These are phyloP conservation scores for Macaria notata DNA, from an alignment of 2,888 invertebrate genomes.

Conservation along the genomic window DNA sequence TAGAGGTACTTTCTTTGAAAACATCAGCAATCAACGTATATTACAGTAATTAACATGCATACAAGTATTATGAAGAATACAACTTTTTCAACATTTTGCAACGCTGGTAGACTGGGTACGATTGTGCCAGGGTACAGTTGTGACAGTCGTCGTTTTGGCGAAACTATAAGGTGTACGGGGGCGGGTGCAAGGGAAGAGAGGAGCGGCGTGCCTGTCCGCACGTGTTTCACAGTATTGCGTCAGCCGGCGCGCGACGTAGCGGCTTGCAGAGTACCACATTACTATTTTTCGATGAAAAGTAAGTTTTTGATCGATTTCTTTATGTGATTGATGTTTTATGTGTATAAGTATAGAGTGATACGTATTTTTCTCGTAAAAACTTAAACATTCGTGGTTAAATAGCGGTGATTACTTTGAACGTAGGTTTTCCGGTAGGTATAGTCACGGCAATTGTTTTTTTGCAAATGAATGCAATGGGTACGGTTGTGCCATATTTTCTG, in stretches of 20 bases:
- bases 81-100: no score
- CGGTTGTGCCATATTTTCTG: conserved; percentile 8
- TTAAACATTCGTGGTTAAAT: conserved; percentile 11
- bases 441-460: conserved; percentile 7
- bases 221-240: conserved; percentile 5
- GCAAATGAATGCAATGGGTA: conserved; percentile 3
- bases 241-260: no score
- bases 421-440: conserved; percentile 6
- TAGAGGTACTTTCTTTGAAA: no score
- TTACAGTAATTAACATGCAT: no score
- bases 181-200: conserved; percentile 8
- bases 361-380: conserved; percentile 6
- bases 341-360: conserved; percentile 9
- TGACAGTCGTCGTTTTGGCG: conserved; percentile 4
- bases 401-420: conserved; percentile 11
- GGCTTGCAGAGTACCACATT: not conserved
- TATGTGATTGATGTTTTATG: conserved; percentile 4
- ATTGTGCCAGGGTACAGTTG: conserved; percentile 3
- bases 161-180: conserved; percentile 11
- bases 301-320: conserved; percentile 2
- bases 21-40: no score
- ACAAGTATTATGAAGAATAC: no score
- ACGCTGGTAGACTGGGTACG: conserved; percentile 6
- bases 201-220: conserved; percentile 3
- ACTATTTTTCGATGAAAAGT: conserved; percentile 3